Evolutionary conservation across 2,888 invertebrate genomes (phyloP).

Genomic region (Hyposoter dolosus): DNA sequence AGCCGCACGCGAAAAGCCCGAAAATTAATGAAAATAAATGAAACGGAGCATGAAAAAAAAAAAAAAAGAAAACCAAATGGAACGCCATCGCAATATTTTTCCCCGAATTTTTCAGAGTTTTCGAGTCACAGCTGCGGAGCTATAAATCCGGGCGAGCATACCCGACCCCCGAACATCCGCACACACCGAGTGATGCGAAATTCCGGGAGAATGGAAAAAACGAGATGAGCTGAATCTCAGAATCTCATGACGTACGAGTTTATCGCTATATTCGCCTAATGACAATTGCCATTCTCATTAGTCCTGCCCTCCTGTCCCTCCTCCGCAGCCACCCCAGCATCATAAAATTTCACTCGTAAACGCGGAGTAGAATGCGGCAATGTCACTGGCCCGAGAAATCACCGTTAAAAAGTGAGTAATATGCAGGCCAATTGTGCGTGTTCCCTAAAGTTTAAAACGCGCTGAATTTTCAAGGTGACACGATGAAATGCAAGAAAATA

Average conservation of each 20-base stretch:
- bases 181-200: background rate
- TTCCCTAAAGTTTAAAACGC: background rate
- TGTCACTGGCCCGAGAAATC: background rate
- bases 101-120: conserved; percentile 1
- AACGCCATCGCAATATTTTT: background rate
- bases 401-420: background rate
- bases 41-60: background rate
- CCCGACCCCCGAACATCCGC: background rate
- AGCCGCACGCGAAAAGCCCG: background rate
- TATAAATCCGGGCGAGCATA: background rate
- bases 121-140: conserved; percentile 1
- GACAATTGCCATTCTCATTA: background rate
- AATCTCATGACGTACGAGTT: background rate
- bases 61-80: background rate
- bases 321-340: background rate
- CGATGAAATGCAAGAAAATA: too few relatives aligned
- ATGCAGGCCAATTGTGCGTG: background rate
- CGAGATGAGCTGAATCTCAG: background rate
- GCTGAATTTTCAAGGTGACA: background rate
- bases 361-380: background rate
- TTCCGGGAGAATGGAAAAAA: background rate
- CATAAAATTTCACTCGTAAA: background rate
- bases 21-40: background rate
- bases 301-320: background rate
- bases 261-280: background rate